phyloP scores from a whole-genome alignment of 2,888 invertebrate genomes.

The Copidosoma aretas region DNA sequence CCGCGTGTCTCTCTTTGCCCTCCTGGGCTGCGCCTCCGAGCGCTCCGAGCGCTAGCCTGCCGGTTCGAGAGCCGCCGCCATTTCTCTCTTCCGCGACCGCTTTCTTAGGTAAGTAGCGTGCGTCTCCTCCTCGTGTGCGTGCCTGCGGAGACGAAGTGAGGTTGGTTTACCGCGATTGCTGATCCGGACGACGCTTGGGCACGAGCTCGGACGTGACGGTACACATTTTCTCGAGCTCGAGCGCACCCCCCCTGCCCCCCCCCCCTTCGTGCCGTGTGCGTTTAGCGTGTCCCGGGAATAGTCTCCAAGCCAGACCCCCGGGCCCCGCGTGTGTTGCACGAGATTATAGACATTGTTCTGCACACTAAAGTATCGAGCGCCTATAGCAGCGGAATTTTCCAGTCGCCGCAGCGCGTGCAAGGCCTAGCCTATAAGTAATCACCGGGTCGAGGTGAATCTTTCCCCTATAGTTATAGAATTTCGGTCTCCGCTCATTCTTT shows the following conservation, averaged over 20 bases:
- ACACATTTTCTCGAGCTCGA: too few relatives aligned
- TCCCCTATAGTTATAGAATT: not conserved
- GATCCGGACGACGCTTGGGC: not conserved
- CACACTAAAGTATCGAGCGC: slow-evolving; percentile 15
- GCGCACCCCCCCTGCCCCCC: not conserved
- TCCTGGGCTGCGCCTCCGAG: not conserved
- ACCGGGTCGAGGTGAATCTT: not conserved
- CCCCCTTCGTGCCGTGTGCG: not conserved
- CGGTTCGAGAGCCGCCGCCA: slow-evolving; percentile 33
- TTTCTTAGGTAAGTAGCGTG: not conserved
- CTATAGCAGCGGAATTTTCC: not conserved
- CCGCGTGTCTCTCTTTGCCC: not conserved
- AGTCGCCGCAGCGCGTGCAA: not conserved
- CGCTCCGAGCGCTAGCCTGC: not conserved
- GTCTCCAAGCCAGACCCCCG: too few relatives aligned
- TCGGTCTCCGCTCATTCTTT: too few relatives aligned
- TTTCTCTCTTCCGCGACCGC: slow-evolving; percentile 36
- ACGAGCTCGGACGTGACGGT: not conserved
- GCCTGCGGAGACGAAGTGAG: not conserved
- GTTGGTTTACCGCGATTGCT: not conserved
- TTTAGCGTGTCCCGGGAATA: too few relatives aligned
- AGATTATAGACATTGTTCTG: not conserved
- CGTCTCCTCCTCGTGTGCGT: not conserved
- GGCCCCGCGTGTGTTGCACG: too few relatives aligned
- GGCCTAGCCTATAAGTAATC: not conserved